Evolutionary conservation across 2,797 vertebrate genomes (phyloP).

Genomic region (Urocyon cinereoargenteus): DNA sequence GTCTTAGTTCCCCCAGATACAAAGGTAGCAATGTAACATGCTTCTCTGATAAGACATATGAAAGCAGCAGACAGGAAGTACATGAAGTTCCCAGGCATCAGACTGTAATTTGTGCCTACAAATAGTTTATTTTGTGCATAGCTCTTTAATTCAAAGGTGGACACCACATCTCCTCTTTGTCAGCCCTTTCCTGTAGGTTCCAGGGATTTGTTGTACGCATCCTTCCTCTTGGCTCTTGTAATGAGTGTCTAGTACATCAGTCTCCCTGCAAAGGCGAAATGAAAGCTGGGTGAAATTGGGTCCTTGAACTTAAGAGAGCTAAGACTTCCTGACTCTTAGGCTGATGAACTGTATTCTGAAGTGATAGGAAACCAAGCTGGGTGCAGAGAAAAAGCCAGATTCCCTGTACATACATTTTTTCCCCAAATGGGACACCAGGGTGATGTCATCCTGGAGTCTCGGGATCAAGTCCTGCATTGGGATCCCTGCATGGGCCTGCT

Average conservation of each 20-base stretch:
- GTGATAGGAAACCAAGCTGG: neutral
- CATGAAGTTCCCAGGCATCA: neutral
- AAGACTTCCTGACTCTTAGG: neutral
- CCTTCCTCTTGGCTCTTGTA: neutral
- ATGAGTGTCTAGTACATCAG: too few relatives aligned
- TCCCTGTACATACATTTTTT: neutral
- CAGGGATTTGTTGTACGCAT: rapidly evolving
- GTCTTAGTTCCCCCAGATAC: neutral
- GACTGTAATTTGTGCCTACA: neutral
- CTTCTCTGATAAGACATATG: neutral
- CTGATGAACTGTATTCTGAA: neutral
- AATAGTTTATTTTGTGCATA: neutral
- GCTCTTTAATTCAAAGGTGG: neutral
- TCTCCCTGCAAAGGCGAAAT: neutral
- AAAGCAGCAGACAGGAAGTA: neutral
- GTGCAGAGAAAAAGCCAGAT: neutral
- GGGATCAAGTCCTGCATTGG: too few relatives aligned
- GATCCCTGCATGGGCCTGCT: too few relatives aligned
- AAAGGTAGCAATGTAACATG: neutral
- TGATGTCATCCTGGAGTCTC: too few relatives aligned
- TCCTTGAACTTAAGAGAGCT: neutral
- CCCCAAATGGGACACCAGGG: neutral
- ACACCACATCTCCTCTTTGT: neutral
- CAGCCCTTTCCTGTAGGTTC: neutral
- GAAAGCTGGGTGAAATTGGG: neutral